These are phyloP conservation scores for Drosophila lacicola DNA, from an alignment of 2,888 invertebrate genomes.

Conservation along the genomic window DNA sequence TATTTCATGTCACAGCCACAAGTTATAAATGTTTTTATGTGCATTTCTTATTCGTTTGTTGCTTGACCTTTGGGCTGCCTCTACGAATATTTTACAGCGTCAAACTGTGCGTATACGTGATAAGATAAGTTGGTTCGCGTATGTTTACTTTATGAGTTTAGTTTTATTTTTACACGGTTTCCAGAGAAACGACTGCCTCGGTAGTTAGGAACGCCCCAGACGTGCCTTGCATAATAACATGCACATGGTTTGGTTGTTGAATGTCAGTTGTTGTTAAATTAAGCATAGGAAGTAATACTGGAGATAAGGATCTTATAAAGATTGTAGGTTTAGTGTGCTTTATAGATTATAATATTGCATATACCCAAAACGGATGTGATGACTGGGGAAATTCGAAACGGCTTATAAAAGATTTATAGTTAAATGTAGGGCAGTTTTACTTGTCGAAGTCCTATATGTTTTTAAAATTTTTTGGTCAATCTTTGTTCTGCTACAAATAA, in stretches of 20 bases:
- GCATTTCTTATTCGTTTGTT: constrained; percentile 1
- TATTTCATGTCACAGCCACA: constrained; percentile 18
- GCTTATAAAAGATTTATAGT: neutral
- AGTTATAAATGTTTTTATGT: constrained; percentile 13
- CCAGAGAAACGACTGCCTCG: neutral
- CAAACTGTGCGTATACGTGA: constrained; percentile 41
- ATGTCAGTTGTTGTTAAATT: neutral
- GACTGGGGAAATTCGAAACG: neutral
- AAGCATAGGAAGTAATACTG: constrained; percentile 1
- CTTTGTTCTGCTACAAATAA: neutral
- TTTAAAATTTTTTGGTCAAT: constrained; percentile 7
- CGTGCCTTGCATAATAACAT: constrained; percentile 25
- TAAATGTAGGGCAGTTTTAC: neutral
- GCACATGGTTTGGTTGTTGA: neutral
- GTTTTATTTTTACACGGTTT: constrained; percentile 31
- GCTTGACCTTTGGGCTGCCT: constrained; percentile 4
- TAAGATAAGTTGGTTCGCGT: constrained; percentile 48
- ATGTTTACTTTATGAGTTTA: constrained; percentile 34
- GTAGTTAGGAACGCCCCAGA: constrained; percentile 1
- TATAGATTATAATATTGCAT: neutral
- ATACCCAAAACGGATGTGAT: constrained; percentile 10
- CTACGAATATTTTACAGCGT: constrained; percentile 3
- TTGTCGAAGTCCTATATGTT: neutral
- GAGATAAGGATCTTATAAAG: constrained; percentile 32
- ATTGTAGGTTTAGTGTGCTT: constrained; percentile 1